These are phyloP conservation scores for Alcis repandata DNA, from an alignment of 2,888 invertebrate genomes.

Conservation along the genomic window DNA sequence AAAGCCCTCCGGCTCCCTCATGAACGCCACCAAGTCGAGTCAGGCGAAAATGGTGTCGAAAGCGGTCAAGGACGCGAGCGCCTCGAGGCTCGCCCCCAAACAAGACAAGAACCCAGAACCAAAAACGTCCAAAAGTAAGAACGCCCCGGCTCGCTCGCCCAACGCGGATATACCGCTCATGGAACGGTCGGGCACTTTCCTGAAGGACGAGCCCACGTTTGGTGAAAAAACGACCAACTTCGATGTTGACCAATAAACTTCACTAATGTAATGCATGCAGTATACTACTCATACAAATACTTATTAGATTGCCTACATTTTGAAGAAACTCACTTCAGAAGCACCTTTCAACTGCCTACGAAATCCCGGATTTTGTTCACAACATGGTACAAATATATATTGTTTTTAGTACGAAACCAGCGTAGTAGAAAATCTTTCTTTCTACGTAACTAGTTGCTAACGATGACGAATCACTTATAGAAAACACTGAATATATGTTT, in stretches of 20 bases:
- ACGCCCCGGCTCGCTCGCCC: constrained; percentile 34
- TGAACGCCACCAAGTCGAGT: constrained; percentile 87
- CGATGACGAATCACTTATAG: too few relatives aligned
- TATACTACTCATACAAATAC: background rate
- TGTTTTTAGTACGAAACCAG: too few relatives aligned
- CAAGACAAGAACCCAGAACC: constrained; percentile 19
- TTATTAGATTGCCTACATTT: background rate
- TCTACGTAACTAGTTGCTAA: too few relatives aligned
- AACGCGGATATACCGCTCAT: constrained; percentile 64
- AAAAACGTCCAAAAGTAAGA: constrained; percentile 21
- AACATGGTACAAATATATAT: too few relatives aligned
- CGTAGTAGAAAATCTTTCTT: too few relatives aligned
- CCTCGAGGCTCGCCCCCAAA: constrained; percentile 38
- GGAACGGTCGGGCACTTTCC: constrained; percentile 90
- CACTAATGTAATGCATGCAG: background rate
- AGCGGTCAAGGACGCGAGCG: constrained; percentile 58
- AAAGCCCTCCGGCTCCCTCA: constrained; percentile 70
- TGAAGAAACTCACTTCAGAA: background rate
- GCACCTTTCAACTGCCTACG: too few relatives aligned
- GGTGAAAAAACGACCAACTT: constrained; percentile 66
- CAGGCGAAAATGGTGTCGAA: constrained; percentile 84
- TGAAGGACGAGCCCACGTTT: constrained; percentile 91
- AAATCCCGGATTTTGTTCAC: too few relatives aligned
- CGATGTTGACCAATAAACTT: constrained; percentile 60
- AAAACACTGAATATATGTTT: too few relatives aligned